Conservation (phyloP, 2,797 vertebrate species). For the Pteronotus mesoamericanus region DNA sequence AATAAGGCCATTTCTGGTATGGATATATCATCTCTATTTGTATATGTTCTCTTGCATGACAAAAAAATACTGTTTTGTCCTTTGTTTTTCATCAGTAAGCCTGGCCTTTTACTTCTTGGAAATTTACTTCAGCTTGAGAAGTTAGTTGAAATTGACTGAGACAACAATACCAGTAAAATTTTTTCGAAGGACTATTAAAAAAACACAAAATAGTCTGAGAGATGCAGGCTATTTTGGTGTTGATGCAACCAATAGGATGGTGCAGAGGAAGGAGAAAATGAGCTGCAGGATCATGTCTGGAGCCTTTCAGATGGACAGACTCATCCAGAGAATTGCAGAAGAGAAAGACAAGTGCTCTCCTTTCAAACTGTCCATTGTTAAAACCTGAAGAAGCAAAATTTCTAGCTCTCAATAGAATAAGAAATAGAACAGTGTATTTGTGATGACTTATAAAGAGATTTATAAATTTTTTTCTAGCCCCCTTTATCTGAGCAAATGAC, state of each 20-base stretch:
- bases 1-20: neutral
- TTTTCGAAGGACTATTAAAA: neutral
- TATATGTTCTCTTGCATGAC: neutral
- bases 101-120: neutral
- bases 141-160: neutral
- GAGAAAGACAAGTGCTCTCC: neutral
- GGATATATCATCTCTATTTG: neutral
- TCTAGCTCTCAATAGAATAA: neutral
- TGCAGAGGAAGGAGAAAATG: neutral
- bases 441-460: neutral
- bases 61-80: neutral
- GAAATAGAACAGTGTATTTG: neutral
- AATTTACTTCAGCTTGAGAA: neutral
- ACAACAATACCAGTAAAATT: neutral
- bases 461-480: neutral
- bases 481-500: constrained; percentile 26
- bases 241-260: too few species aligned
- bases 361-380: neutral
- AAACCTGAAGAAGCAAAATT: neutral
- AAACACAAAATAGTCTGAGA: neutral
- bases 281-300: neutral
- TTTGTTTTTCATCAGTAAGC: neutral
- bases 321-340: neutral
- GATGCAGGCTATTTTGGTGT: too few species aligned
- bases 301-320: neutral